Evolutionary conservation across 2,113 vertebrate genomes (phyloP), one percentile per base, ranked within the genome.

Genomic region (Procavia capensis): DNA sequence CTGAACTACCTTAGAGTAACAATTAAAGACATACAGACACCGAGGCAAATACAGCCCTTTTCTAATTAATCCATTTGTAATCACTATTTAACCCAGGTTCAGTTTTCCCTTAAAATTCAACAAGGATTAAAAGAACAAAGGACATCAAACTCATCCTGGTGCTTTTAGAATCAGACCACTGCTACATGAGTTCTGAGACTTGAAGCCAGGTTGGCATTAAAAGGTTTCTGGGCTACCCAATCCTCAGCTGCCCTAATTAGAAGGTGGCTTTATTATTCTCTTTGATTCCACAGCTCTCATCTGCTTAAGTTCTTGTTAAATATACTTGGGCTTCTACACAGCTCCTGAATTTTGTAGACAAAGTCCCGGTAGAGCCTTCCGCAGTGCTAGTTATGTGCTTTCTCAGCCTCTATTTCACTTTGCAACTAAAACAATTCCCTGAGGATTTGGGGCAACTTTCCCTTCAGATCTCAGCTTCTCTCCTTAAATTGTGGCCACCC

Each of bases 381-480:
- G 11, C 0, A 50, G n/a, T 39, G 31, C 4, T 5, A 34, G 31
- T 25, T 50, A 14, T 2, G 19, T 6, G 5, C 24, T 54, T 25
- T 19, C 29, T 79, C 39, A 39, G 17, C 5, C 74, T 72, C 41
- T 61, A 36, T 22, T 17, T 75, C 27, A 25, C 13, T 76, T 91
- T 57, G 76, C 54, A 85, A 20, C 41, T 47, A 22, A 25, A 45
- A 6, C 14, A 50, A 86, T 70, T 91, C 81, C 57, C 54, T 34
- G 64, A 22, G 54, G 61, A 57, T n/a, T 76, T 54, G 74, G 41
- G 75, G 7, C 43, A 8, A 79, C 41, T 75, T 85, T 86, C 70
- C 13, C 39, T 94, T 87, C n/a, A 36, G 39, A 89, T 19, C 16
- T 88, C 22, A 68, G 54, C 50, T 91, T 81, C 85, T 72, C 27